A percentile compares a stretch with the other conserved stretches of the same genome.
phyloP scores from a whole-genome alignment of 2,888 invertebrate genomes.

The Caenorhabditis plicata region DNA sequence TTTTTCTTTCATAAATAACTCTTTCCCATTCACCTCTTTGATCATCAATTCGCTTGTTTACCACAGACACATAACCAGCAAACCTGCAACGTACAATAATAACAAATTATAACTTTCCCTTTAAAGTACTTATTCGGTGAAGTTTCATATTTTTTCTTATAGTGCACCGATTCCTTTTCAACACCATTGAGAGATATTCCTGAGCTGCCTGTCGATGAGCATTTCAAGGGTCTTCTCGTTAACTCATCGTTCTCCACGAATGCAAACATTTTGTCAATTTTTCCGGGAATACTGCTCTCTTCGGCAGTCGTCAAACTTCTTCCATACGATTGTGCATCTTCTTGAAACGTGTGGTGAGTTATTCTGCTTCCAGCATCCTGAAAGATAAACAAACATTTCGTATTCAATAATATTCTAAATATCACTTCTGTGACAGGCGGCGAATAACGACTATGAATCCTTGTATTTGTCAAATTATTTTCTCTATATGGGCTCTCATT shows the following conservation, averaged over 20 bases:
- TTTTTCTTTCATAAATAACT: not conserved
- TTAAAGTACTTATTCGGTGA: no score
- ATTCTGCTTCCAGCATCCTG: conserved; percentile 31
- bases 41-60: not conserved
- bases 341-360: conserved; percentile 22
- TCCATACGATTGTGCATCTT: conserved; percentile 1
- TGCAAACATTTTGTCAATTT: conserved; percentile 30
- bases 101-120: no score
- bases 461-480: no score
- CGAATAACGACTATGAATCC: conserved; percentile 12
- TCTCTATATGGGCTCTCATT: no score
- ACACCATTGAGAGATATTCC: conserved; percentile 7
- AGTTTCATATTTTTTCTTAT: no score
- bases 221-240: conserved; percentile 5
- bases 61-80: not conserved
- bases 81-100: not conserved
- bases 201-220: not conserved
- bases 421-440: conserved; percentile 20
- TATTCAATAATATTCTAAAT: not conserved
- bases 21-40: conserved; percentile 1
- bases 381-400: conserved; percentile 2
- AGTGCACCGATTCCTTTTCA: no score
- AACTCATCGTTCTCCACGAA: conserved; percentile 25
- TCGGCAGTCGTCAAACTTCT: conserved; percentile 8
- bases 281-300: conserved; percentile 23